Percentiles rank a stretch among this genome's conserved stretches.
Evolutionary conservation across 1,140 invertebrate genomes (phyloP).

Genomic region (Sesamia nonagrioides): DNA sequence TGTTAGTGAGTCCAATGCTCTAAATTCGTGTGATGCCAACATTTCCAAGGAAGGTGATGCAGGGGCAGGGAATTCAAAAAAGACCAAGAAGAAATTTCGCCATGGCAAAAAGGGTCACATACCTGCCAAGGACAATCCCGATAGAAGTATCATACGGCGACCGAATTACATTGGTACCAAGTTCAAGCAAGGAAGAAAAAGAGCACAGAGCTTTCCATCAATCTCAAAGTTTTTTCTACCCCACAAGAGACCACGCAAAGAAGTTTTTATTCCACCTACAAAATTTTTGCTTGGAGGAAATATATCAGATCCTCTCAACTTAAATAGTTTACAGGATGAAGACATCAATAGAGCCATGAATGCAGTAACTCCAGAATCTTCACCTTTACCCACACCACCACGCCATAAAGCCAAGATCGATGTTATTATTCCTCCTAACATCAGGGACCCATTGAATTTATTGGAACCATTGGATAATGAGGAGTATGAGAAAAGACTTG

Average conservation of each 20-base stretch:
- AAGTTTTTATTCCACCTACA: slow-evolving; percentile 93
- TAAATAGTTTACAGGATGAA: slow-evolving; percentile 97
- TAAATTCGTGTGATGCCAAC: slow-evolving; percentile 53
- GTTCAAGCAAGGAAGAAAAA: slow-evolving; percentile 82
- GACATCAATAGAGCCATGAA: slow-evolving; percentile 95
- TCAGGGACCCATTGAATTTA: slow-evolving; percentile 96
- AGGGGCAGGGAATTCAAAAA: slow-evolving; percentile 66
- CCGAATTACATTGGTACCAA: slow-evolving; percentile 79
- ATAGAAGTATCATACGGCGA: slow-evolving; percentile 77
- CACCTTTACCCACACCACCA: slow-evolving; percentile 95
- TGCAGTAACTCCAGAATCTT: slow-evolving; percentile 95
- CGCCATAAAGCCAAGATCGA: slow-evolving; percentile 94
- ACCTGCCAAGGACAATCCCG: slow-evolving; percentile 74
- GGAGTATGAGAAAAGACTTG: slow-evolving; percentile 93
- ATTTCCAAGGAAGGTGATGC: slow-evolving; percentile 74
- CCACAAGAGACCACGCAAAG: slow-evolving; percentile 91
- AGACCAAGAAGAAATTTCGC: slow-evolving; percentile 82
- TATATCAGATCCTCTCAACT: slow-evolving; percentile 97
- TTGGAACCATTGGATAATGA: slow-evolving; percentile 93
- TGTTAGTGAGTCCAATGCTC: slow-evolving; percentile 48
- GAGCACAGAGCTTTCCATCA: slow-evolving; percentile 83
- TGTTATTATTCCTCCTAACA: slow-evolving; percentile 97
- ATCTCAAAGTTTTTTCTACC: slow-evolving; percentile 89
- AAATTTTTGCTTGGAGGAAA: slow-evolving; percentile 98
- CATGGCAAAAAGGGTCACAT: slow-evolving; percentile 81